Evolutionary conservation across 2,888 invertebrate species (phyloP).

Genomic region (Timema podura): DNA sequence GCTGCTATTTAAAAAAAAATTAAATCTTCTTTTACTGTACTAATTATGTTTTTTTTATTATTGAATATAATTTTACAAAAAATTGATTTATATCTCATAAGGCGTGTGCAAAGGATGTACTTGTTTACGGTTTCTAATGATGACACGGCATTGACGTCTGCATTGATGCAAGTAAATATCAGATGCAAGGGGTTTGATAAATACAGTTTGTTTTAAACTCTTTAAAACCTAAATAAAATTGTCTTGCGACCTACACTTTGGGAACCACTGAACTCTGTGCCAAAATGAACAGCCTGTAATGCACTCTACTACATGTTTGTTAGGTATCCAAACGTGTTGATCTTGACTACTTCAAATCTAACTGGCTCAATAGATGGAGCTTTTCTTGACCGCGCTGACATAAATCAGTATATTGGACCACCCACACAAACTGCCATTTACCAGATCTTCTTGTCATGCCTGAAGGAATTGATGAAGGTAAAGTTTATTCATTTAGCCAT

Average conservation of each 20-base stretch:
- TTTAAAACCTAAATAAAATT: background rate
- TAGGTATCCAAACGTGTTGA: conserved; percentile 81
- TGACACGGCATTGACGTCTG: too few relatives aligned
- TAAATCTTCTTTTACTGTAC: too few relatives aligned
- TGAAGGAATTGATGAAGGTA: conserved; percentile 76
- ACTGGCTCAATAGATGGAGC: conserved; percentile 91
- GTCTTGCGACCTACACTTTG: background rate
- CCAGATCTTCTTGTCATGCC: conserved; percentile 76
- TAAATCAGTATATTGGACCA: conserved; percentile 82
- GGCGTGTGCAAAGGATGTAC: too few relatives aligned
- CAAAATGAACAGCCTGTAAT: background rate
- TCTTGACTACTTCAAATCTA: conserved; percentile 93
- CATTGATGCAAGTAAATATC: too few relatives aligned
- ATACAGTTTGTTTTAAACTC: too few relatives aligned
- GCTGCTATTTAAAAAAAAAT: too few relatives aligned
- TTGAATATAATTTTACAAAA: too few relatives aligned
- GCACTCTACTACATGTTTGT: conserved; percentile 25
- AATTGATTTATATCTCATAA: too few relatives aligned
- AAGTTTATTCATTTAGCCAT: conserved; percentile 37
- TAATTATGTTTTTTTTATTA: too few relatives aligned
- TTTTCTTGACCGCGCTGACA: conserved; percentile 93
- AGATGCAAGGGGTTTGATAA: too few relatives aligned
- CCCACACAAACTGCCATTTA: conserved; percentile 77
- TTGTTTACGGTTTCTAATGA: too few relatives aligned
- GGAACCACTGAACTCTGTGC: background rate